Evolutionary conservation across 2,888 invertebrate genomes (phyloP), one percentile per base, ranked within the genome.

Genomic region (Lamellibrachia satsuma): DNA sequence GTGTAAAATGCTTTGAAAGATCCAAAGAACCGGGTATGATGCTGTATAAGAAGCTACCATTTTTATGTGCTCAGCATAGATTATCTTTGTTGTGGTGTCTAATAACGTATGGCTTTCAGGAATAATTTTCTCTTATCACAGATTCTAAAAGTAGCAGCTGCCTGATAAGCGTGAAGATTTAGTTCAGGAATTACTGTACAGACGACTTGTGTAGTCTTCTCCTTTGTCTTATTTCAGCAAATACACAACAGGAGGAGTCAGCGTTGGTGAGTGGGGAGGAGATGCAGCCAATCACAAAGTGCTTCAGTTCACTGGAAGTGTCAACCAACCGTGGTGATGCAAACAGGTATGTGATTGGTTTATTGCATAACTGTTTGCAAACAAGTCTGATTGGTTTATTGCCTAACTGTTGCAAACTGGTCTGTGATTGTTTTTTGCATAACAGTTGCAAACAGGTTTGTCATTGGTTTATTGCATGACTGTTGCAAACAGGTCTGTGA

Each of bases 281-380:
- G 92, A 93, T 95, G 92, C 94, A 95, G 55, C 94, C 95, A 52
- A 95, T 96, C 52, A 95, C 94, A 91, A 95, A 95, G 90, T 96
- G 96, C 93, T 95, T 95, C 94, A 95, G 94, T 92, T 94, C 94
- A 7, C 92, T 96, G 15, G 96, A 96, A 91, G 96, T 96, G 11
- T 96, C 96, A 51, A 95, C 96, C 91, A 96, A 96, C 93, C 94
- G 94, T 57, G 94, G 95, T 11, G 96, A 96, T 93, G 94, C 95
- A 7, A 95, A 95, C 95, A 95, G 95, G 96, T 96, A 92, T 52
- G 92, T 91, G 75, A 75, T 75, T 75, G 75, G 75, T 75, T n/a
- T 75, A 6, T 75, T 75, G 75, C 6, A 22, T 11, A 6, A 75
- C 22, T 22, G 15, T 75, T 75, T 11, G 22, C 75, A 75, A 75